Evolutionary conservation across 2,888 invertebrate species (phyloP).

Genomic region (Lithophane ornitopus): DNA sequence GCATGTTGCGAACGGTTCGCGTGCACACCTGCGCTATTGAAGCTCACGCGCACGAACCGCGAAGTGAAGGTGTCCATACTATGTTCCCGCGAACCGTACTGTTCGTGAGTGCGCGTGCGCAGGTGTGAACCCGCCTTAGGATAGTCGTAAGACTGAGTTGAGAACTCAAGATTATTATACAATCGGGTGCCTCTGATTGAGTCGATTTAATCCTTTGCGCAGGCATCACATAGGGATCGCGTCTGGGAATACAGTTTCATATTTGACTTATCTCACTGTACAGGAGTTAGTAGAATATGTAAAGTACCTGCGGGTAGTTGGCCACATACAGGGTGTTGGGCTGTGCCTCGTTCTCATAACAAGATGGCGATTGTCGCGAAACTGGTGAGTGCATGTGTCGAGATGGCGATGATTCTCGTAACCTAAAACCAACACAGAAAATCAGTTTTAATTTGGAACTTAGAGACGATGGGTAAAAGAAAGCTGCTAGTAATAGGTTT

Average conservation of each 20-base stretch:
- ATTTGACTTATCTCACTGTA: background rate
- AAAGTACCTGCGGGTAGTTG: constrained; percentile 84
- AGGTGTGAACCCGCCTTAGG: no score
- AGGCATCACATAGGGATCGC: no score
- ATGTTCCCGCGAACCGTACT: no score
- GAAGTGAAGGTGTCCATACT: no score
- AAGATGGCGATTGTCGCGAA: constrained; percentile 79
- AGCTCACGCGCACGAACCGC: no score
- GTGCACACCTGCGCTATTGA: no score
- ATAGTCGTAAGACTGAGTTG: no score
- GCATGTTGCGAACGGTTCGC: no score
- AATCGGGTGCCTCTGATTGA: no score
- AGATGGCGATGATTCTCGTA: constrained; percentile 80
- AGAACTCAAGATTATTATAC: no score
- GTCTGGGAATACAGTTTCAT: background rate
- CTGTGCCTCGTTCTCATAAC: constrained; percentile 80
- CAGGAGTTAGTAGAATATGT: background rate
- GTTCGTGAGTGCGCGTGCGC: no score
- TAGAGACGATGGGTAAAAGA: background rate
- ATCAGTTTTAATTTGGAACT: background rate
- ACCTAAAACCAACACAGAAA: constrained; percentile 63
- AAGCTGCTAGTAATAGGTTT: background rate
- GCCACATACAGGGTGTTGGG: constrained; percentile 77
- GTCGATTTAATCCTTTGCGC: no score
- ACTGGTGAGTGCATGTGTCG: constrained; percentile 81